Percentiles rank a stretch among this genome's conserved stretches.
These are phyloP conservation scores for Pantelozetes paolii DNA, from an alignment of 2,888 invertebrate species.

Conservation along the genomic window DNA sequence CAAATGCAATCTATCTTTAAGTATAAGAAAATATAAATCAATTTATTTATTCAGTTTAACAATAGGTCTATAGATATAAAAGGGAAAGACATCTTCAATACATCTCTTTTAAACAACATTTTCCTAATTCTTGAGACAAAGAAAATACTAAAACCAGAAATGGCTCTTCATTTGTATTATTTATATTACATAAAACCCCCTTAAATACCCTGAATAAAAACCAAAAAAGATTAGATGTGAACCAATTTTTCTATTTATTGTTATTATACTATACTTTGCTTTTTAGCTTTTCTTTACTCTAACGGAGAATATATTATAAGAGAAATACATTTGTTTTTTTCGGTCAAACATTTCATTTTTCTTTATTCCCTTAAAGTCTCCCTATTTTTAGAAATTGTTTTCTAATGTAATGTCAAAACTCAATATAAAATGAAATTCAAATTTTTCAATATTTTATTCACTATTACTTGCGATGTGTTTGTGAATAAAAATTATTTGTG, in stretches of 20 bases:
- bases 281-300: too few species aligned
- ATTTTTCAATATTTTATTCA: background rate
- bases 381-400: background rate
- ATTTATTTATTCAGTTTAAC: background rate
- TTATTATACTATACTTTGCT: background rate
- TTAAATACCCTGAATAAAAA: background rate
- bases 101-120: background rate
- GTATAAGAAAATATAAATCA: background rate
- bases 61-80: background rate
- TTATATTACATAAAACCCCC: background rate
- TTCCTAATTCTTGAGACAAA: background rate
- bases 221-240: background rate
- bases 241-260: slow-evolving; percentile 4
- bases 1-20: background rate
- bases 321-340: background rate
- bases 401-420: background rate
- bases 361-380: too few species aligned
- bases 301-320: too few species aligned
- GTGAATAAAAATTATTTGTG: background rate
- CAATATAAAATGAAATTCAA: background rate
- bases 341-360: background rate
- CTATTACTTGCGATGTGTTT: background rate
- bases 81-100: background rate
- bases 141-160: background rate
- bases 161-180: background rate